Conservation (phyloP, 1,140 invertebrate genomes). For the Cyphomyrmex costatus region DNA sequence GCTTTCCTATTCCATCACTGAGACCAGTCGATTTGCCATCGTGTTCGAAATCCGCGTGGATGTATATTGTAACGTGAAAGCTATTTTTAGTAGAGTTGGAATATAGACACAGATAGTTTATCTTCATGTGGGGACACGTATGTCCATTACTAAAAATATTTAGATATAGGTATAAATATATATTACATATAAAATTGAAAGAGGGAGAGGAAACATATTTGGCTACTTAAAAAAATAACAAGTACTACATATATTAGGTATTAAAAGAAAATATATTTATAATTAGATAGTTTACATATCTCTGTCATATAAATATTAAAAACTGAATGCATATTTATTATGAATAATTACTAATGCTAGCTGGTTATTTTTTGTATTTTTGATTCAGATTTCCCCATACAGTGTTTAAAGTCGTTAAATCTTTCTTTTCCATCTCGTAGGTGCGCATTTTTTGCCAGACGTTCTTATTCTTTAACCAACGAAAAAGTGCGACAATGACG, state of each 20-base stretch:
- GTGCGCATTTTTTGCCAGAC: constrained; percentile 1
- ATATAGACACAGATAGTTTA: constrained; percentile 6
- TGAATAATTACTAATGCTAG: background rate
- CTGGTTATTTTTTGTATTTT: constrained; percentile 24
- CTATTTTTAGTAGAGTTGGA: constrained; percentile 35
- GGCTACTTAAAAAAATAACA: no score
- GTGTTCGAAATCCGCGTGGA: constrained; percentile 11
- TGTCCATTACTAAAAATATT: background rate
- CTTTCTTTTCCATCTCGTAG: constrained; percentile 18
- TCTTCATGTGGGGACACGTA: background rate
- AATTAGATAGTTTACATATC: background rate
- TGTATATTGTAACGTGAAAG: background rate
- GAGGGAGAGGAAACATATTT: background rate
- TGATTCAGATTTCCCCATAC: background rate
- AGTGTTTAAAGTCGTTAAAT: constrained; percentile 40
- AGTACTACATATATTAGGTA: no score
- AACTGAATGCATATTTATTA: background rate
- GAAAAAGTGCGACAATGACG: constrained; percentile 42
- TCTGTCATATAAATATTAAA: background rate
- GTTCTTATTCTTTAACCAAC: background rate
- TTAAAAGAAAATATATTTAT: no score
- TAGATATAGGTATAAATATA: background rate
- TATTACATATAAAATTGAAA: no score
- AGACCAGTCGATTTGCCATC: constrained; percentile 45
- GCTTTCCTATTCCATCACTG: constrained; percentile 28